These are phyloP conservation scores for Syrista parreyssii DNA, from an alignment of 2,888 invertebrate species.

Conservation along the genomic window DNA sequence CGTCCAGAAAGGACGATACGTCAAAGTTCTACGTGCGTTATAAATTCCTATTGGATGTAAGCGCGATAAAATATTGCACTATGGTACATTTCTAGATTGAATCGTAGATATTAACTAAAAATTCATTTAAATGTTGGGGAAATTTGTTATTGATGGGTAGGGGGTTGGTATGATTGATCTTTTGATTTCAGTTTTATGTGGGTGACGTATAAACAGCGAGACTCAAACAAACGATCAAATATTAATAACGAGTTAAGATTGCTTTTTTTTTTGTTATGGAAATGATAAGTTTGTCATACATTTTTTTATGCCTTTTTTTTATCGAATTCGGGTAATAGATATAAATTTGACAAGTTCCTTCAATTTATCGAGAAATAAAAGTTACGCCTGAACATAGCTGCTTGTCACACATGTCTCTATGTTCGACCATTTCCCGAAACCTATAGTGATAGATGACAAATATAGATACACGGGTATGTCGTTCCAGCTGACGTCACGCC, in stretches of 20 bases:
- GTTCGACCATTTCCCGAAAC: neutral
- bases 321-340: neutral
- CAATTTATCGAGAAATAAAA: neutral
- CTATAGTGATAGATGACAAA: neutral
- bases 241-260: neutral
- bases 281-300: neutral
- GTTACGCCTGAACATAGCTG: neutral
- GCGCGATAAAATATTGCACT: conserved; percentile 2
- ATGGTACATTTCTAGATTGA: conserved; percentile 41
- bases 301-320: neutral
- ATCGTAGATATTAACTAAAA: conserved; percentile 50
- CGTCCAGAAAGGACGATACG: conserved; percentile 28
- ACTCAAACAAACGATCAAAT: neutral
- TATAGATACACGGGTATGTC: neutral
- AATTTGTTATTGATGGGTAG: neutral
- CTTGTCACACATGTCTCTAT: neutral
- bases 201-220: neutral
- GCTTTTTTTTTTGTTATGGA: neutral
- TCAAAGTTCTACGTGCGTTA: conserved; percentile 47
- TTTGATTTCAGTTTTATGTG: neutral
- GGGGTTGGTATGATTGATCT: neutral
- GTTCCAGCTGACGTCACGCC: neutral
- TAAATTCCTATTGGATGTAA: conserved; percentile 40
- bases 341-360: neutral
- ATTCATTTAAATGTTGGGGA: conserved; percentile 33